Percentiles rank a stretch among this genome's conserved stretches.
Evolutionary conservation across 2,888 invertebrate genomes (phyloP).

Genomic region (Spialia ferax): DNA sequence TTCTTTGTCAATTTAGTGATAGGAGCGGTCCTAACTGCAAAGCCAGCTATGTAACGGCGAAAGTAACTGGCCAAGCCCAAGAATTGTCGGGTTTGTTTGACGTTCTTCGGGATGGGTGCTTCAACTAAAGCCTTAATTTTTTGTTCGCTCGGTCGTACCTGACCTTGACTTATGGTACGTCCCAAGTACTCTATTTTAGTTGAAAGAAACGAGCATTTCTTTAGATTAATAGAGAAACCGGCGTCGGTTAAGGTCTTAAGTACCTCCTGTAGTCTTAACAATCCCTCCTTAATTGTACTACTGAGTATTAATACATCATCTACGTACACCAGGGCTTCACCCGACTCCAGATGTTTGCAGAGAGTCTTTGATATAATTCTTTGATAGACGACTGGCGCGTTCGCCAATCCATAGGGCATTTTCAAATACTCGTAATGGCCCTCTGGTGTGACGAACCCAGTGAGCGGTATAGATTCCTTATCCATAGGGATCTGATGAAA

Average conservation of each 20-base stretch:
- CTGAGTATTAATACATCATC: neutral
- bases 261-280: neutral
- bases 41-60: no score
- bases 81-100: no score
- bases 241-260: neutral
- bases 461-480: slow-evolving; percentile 41
- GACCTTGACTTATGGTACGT: no score
- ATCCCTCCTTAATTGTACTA: neutral
- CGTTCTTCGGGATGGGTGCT: no score
- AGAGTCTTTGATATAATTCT: slow-evolving; percentile 51
- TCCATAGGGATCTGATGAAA: slow-evolving; percentile 50
- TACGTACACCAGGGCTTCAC: neutral
- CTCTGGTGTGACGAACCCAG: slow-evolving; percentile 44
- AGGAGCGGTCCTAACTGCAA: no score
- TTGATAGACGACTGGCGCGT: slow-evolving; percentile 57
- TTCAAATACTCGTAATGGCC: slow-evolving; percentile 44
- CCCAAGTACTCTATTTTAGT: no score
- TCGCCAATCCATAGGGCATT: slow-evolving; percentile 44
- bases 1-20: no score
- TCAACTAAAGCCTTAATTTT: no score
- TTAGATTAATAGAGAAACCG: no score
- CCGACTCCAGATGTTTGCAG: neutral
- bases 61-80: no score
- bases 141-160: no score
- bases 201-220: no score